phyloP scores from a whole-genome alignment of 2,113 vertebrate species.

The pig (Sus scrofa) region DNA sequence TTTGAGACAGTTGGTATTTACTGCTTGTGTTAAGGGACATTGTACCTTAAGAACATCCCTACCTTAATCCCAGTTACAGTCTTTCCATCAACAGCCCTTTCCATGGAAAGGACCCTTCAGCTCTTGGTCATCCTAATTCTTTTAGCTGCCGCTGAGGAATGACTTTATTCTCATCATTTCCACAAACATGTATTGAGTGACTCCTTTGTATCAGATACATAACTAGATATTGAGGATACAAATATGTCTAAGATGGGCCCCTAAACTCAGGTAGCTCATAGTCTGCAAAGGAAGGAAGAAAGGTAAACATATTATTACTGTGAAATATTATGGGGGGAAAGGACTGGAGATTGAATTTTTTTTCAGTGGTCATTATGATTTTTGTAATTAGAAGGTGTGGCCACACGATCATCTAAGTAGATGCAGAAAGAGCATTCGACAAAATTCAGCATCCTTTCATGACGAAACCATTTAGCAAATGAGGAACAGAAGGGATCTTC shows the following conservation, averaged over 20 bases:
- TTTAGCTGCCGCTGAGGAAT: background rate
- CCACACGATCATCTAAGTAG: background rate
- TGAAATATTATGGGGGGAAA: constrained; percentile 17
- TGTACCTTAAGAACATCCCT: constrained; percentile 8
- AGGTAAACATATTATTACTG: constrained; percentile 26
- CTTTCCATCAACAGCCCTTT: background rate
- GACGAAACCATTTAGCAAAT: constrained; percentile 16
- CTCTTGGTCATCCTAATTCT: background rate
- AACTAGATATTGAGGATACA: constrained; percentile 20
- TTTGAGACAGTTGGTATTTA: constrained; percentile 39
- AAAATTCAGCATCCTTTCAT: constrained; percentile 45
- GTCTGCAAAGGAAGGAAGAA: constrained; percentile 40
- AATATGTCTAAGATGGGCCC: background rate
- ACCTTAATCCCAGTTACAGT: background rate
- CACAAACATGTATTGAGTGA: background rate
- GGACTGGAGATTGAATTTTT: constrained; percentile 9
- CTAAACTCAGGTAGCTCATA: background rate
- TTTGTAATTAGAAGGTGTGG: constrained; percentile 21
- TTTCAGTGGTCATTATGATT: constrained; percentile 13
- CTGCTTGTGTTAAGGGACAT: background rate
- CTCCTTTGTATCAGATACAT: background rate
- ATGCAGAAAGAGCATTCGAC: background rate
- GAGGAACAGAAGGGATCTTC: constrained; percentile 5
- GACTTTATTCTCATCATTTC: constrained; percentile 6
- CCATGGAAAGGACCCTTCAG: background rate